Evolutionary conservation across 2,113 vertebrate species (phyloP), one percentile per base, ranked within the genome.

Genomic region (Ceyx margarethae): DNA sequence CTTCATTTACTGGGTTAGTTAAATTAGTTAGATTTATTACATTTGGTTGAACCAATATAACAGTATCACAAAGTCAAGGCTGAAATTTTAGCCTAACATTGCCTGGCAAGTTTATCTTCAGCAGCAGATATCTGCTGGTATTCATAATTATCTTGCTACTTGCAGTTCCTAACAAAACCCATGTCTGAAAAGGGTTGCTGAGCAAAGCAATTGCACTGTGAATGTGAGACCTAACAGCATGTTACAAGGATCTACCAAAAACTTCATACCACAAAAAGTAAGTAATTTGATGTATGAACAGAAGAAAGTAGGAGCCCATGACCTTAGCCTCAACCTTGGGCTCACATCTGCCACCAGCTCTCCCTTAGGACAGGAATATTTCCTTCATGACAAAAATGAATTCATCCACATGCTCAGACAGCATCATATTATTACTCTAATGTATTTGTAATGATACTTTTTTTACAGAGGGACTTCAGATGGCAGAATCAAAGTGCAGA

Each of bases 1-100:
- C 73, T 91, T 83, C 48, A 69, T 81, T 89, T 64, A 85, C 29
- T 31, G 50, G 10, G 83, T 95, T 83, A 80, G 60, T 80, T 85
- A 87, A 81, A 95, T 87, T 90, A 76, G 33, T 74, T 80, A 48
- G 29, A 83, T 71, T 87, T 77, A 80, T 62, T 71, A 54, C 4
- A 19, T 72, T 87, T 86, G 35, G 26, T 60, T 81, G 80, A 93
- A 93, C 29, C 28, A 57, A 77, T n/a, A 62, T 48, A 93, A 64
- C 16, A 42, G 23, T 53, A 64, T 65, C 26, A 53, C 10, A 80
- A 35, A 86, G n/a, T 56, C 26, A 50, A 72, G 53, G 35, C 25
- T 56, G 60, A 92, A 90, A 77, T 88, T 48, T 88, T 77, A 82
- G 85, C 13, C 17, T 56, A 56, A 67, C 5, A 5, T 33, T 71